These are phyloP conservation scores for Thymelicus acteon DNA, from an alignment of 2,888 invertebrate genomes.

Conservation along the genomic window DNA sequence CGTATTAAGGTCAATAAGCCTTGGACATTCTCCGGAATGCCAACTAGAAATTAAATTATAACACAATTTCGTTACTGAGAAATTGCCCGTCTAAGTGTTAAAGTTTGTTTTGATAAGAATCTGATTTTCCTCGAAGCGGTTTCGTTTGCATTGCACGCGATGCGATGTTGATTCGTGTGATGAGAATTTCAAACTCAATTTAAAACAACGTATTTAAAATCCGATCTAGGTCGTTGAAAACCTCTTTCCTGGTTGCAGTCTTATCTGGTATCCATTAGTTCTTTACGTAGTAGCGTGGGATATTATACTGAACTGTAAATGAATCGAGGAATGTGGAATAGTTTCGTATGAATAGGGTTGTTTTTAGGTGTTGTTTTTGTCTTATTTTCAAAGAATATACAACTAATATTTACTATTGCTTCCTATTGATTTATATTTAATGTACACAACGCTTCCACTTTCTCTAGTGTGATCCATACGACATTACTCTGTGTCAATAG, in stretches of 20 bases:
- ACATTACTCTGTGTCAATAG: too few species aligned
- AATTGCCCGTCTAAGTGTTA: conserved; percentile 7
- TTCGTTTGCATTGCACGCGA: not conserved
- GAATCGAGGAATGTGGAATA: too few species aligned
- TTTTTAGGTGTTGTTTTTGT: too few species aligned
- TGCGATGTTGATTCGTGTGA: conserved; percentile 6
- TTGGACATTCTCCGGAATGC: conserved; percentile 11
- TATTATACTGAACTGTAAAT: not conserved
- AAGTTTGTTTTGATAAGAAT: conserved; percentile 28
- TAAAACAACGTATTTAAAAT: conserved; percentile 7
- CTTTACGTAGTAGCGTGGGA: not conserved
- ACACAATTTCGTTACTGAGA: conserved; percentile 25
- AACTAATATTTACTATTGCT: too few species aligned
- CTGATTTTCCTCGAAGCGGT: conserved; percentile 23
- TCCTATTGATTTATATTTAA: too few species aligned
- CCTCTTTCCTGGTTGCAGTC: not conserved
- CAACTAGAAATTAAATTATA: conserved; percentile 24
- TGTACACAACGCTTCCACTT: too few species aligned
- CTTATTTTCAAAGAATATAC: too few species aligned
- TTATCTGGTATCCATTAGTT: not conserved
- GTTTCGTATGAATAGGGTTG: too few species aligned
- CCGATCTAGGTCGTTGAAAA: not conserved
- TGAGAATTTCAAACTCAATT: conserved; percentile 17
- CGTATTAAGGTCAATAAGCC: conserved; percentile 24
- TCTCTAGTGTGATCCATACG: too few species aligned